phyloP scores from a whole-genome alignment of 2,113 vertebrate species.

The Alligator sinensis region DNA sequence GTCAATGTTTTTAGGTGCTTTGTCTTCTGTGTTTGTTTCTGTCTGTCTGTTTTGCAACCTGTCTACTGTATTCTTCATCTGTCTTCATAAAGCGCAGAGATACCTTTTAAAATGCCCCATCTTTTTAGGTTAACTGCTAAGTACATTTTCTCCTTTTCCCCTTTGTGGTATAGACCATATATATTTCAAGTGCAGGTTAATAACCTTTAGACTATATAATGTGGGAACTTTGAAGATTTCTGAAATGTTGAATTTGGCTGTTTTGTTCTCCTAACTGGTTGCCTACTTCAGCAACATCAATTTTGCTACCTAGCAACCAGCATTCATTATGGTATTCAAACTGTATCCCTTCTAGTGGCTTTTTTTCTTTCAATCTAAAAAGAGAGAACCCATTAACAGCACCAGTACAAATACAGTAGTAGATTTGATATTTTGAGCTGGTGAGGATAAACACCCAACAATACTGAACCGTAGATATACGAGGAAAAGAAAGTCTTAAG shows the following conservation, averaged over 20 bases:
- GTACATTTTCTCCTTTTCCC: conserved; percentile 55
- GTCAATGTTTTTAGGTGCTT: conserved; percentile 75
- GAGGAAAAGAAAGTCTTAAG: conserved; percentile 32
- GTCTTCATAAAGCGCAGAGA: conserved; percentile 78
- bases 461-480: conserved; percentile 36
- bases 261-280: conserved; percentile 40
- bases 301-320: conserved; percentile 69
- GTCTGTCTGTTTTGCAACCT: conserved; percentile 78
- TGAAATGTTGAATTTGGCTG: conserved; percentile 29
- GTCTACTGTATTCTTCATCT: conserved; percentile 78
- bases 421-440: conserved; percentile 66
- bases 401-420: conserved; percentile 59
- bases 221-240: conserved; percentile 65
- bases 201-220: conserved; percentile 49
- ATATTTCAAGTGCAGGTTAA: conserved; percentile 73
- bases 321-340: conserved; percentile 56
- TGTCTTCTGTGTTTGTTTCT: conserved; percentile 78
- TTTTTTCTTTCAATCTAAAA: conserved; percentile 61
- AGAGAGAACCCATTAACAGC: conserved; percentile 62
- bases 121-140: conserved; percentile 67
- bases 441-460: conserved; percentile 55
- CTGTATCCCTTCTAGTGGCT: conserved; percentile 38
- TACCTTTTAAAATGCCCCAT: conserved; percentile 66
- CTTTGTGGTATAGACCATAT: conserved; percentile 55
- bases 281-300: conserved; percentile 45